phyloP scores from a whole-genome alignment of 1,140 invertebrate genomes.

The Drosophila bipectinata region DNA sequence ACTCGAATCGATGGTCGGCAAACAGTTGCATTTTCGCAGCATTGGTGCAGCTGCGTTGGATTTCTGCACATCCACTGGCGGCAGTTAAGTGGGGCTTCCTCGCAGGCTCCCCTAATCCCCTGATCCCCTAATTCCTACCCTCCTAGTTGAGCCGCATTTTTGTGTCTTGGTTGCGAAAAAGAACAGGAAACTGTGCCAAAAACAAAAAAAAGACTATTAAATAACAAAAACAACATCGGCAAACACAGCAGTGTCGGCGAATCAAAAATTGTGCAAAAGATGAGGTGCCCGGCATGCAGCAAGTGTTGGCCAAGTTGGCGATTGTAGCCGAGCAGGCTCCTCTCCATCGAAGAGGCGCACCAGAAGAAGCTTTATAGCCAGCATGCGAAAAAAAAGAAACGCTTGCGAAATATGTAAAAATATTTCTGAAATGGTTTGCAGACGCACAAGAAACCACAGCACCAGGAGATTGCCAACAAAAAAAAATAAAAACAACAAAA shows the following conservation, averaged over 20 bases:
- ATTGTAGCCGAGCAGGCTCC: constrained; percentile 74
- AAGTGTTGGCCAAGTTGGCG: constrained; percentile 62
- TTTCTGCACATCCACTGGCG: constrained; percentile 50
- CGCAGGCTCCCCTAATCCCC: constrained; percentile 32
- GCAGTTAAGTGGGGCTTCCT: constrained; percentile 57
- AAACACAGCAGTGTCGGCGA: constrained; percentile 11
- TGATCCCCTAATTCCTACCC: constrained; percentile 36
- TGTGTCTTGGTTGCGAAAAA: constrained; percentile 70
- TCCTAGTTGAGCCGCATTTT: constrained; percentile 75
- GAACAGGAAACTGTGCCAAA: constrained; percentile 70
- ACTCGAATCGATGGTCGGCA: constrained; percentile 33
- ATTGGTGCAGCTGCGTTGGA: constrained; percentile 47
- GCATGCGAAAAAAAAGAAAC: constrained; percentile 24
- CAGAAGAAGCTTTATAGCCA: constrained; percentile 1
- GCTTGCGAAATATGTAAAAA: constrained; percentile 71
- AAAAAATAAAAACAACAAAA: neutral
- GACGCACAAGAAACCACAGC: constrained; percentile 49
- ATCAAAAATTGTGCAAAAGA: constrained; percentile 68
- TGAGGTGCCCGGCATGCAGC: constrained; percentile 56
- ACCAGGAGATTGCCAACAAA: constrained; percentile 10
- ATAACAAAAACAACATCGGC: constrained; percentile 12
- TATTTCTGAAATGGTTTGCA: constrained; percentile 75
- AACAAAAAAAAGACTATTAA: constrained; percentile 30
- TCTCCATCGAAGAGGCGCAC: constrained; percentile 25
- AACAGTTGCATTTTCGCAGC: constrained; percentile 50